Percentiles rank a stretch among this genome's conserved stretches.
phyloP scores from a whole-genome alignment of 2,888 invertebrate species.

The Idaea dimidiata region DNA sequence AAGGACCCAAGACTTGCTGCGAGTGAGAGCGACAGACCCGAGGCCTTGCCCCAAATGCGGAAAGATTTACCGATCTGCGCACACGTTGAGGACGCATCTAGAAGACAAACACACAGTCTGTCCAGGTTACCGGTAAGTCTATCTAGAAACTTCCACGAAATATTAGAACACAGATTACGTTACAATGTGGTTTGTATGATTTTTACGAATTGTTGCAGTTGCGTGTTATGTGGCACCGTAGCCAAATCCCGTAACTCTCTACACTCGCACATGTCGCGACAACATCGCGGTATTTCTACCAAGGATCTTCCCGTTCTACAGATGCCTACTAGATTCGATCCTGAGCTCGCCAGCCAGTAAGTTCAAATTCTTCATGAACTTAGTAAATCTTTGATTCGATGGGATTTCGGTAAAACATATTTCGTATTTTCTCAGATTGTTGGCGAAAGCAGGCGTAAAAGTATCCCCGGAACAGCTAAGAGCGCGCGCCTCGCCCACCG shows the following conservation, averaged over 20 bases:
- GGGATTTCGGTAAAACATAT: neutral
- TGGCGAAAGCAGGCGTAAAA: conserved; percentile 94
- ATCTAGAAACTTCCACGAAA: neutral
- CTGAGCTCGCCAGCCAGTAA: conserved; percentile 90
- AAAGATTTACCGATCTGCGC: conserved; percentile 95
- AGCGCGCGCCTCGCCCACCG: conserved; percentile 92
- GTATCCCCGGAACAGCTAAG: conserved; percentile 91
- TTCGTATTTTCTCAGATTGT: conserved; percentile 70
- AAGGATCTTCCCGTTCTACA: conserved; percentile 95
- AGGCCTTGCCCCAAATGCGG: conserved; percentile 96
- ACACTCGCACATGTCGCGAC: conserved; percentile 96
- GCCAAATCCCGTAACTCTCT: conserved; percentile 95
- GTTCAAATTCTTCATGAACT: conserved; percentile 30
- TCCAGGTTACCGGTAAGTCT: conserved; percentile 86
- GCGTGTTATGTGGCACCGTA: conserved; percentile 95
- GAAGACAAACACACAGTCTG: conserved; percentile 97
- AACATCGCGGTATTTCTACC: conserved; percentile 95
- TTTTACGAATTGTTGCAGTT: conserved; percentile 64
- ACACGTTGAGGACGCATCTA: conserved; percentile 93
- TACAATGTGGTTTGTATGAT: neutral
- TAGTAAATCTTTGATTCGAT: neutral
- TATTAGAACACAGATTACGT: neutral
- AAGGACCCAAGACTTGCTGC: conserved; percentile 90
- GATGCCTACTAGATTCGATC: conserved; percentile 96
- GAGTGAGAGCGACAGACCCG: conserved; percentile 95